A percentile compares a stretch with the other conserved stretches of the same genome.
phyloP scores from a whole-genome alignment of 2,797 vertebrate genomes.

The Tamandua tetradactyla region DNA sequence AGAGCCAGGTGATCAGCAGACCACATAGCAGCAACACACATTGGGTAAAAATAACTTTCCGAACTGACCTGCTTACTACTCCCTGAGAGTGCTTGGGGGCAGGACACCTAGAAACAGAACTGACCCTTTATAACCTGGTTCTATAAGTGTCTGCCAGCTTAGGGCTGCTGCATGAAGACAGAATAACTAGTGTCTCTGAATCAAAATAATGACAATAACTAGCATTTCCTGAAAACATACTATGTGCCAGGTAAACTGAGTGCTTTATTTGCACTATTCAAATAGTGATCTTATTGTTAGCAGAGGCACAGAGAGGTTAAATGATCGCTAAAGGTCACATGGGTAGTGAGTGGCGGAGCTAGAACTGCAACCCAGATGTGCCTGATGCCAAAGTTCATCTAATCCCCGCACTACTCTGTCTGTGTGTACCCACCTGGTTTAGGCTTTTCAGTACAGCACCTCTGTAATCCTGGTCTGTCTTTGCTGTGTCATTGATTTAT shows the following conservation, averaged over 20 bases:
- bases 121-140: not conserved
- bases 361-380: not conserved
- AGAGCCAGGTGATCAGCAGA: conserved; percentile 9
- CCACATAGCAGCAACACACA: not conserved
- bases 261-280: not conserved
- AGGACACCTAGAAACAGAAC: not conserved
- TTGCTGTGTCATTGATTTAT: not conserved
- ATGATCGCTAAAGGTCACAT: not conserved
- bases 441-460: fast-evolving
- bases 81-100: not conserved
- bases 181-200: not conserved
- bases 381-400: not conserved
- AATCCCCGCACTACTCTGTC: fast-evolving
- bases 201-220: not conserved
- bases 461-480: not conserved
- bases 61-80: not conserved
- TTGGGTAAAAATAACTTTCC: not conserved
- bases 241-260: not conserved
- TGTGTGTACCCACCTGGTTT: too few relatives aligned
- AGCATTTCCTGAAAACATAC: not conserved
- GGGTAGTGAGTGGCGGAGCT: not conserved
- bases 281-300: too few relatives aligned
- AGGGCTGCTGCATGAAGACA: not conserved
- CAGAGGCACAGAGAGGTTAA: not conserved
- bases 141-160: not conserved